Evolutionary conservation across 1,140 invertebrate genomes (phyloP).

Genomic region (Tetragonula clypearis): DNA sequence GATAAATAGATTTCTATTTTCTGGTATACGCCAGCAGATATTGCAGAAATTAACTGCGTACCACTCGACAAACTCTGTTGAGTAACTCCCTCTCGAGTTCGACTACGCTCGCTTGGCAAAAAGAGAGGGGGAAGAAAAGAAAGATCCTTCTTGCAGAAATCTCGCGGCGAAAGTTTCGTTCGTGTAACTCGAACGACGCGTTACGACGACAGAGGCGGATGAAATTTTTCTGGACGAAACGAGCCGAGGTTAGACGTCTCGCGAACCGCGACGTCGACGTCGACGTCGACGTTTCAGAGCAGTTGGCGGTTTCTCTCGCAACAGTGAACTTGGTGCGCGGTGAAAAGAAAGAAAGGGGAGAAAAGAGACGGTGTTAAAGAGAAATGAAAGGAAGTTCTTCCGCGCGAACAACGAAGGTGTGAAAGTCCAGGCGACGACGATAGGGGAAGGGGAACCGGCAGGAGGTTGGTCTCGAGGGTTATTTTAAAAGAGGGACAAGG

Average conservation of each 20-base stretch:
- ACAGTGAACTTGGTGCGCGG: not conserved
- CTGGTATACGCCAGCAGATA: too few species aligned
- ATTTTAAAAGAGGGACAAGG: constrained; percentile 54
- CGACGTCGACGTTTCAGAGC: not conserved
- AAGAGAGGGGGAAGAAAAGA: not conserved
- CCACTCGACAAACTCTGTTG: not conserved
- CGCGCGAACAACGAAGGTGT: not conserved
- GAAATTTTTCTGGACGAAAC: not conserved
- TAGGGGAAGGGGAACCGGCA: not conserved
- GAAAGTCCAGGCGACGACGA: not conserved
- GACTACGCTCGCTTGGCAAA: not conserved
- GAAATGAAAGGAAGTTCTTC: not conserved
- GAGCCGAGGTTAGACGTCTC: not conserved
- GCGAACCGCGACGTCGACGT: not conserved
- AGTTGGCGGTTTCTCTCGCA: not conserved
- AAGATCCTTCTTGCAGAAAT: not conserved
- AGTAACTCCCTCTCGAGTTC: not conserved
- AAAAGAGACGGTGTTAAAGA: too few species aligned
- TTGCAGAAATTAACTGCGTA: too few species aligned
- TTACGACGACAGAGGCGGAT: not conserved
- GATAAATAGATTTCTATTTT: too few species aligned
- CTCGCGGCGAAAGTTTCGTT: not conserved
- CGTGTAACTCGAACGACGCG: not conserved
- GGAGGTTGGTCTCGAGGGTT: constrained; percentile 31
- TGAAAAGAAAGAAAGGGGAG: not conserved